Percentiles rank a stretch among this genome's conserved stretches.
Conservation (phyloP, 92 coral and sea anemone species). For the Diadumene lineata region DNA sequence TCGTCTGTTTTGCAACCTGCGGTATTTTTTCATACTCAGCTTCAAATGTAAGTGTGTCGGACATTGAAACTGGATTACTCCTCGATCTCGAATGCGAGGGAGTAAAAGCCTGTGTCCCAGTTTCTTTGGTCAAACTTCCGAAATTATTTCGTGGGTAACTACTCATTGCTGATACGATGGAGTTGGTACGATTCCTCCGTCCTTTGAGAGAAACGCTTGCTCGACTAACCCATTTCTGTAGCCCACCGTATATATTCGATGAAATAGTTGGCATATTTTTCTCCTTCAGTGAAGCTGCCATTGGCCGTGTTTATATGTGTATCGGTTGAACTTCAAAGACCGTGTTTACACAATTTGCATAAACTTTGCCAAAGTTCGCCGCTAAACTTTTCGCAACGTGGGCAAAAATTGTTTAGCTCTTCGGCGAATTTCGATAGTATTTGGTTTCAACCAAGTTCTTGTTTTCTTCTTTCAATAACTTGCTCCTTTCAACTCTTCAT, state of each 20-base stretch:
- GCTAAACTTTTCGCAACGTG: background rate
- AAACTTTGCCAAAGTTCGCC: background rate
- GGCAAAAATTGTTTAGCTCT: background rate
- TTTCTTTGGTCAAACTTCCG: background rate
- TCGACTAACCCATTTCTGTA: slow-evolving; percentile 41
- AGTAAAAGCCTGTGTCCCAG: background rate
- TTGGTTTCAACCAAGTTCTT: background rate
- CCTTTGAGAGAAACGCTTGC: slow-evolving; percentile 23
- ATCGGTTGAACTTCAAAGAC: background rate
- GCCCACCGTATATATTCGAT: slow-evolving; percentile 20
- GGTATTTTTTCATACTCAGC: background rate
- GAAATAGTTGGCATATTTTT: slow-evolving; percentile 43
- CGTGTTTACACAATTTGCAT: slow-evolving; percentile 22
- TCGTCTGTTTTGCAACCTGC: background rate
- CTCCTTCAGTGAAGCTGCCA: slow-evolving; percentile 42
- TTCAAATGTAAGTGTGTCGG: slow-evolving; percentile 2
- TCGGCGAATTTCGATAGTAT: background rate
- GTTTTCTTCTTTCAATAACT: background rate
- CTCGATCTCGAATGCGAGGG: slow-evolving; percentile 21
- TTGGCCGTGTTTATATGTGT: slow-evolving; percentile 15
- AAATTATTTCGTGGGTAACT: background rate
- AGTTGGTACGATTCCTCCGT: slow-evolving; percentile 5
- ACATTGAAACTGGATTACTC: slow-evolving; percentile 17
- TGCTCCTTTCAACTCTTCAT: background rate
- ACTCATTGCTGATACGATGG: slow-evolving; percentile 1